Conservation (phyloP, 2,888 invertebrate genomes). For the Callimorpha dominula region DNA sequence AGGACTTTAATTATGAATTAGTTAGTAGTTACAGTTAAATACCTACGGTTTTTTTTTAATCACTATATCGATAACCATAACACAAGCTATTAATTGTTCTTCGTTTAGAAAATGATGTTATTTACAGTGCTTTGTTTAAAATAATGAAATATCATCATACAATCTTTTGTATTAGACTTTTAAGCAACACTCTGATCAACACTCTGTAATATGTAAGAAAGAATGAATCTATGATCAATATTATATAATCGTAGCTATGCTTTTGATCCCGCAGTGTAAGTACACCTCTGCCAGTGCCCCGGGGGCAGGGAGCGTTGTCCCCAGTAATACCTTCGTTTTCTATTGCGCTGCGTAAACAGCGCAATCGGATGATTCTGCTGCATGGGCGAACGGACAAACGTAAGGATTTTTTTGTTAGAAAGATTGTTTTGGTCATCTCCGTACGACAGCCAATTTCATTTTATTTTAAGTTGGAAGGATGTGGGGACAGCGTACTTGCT, state of each 20-base stretch:
- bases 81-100: too few species aligned
- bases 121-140: too few species aligned
- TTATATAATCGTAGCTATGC: not conserved
- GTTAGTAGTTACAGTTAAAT: not conserved
- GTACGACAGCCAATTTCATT: not conserved
- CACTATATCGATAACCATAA: too few species aligned
- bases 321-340: constrained; percentile 54
- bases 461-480: too few species aligned
- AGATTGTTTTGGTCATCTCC: too few species aligned
- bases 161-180: too few species aligned
- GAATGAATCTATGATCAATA: not conserved
- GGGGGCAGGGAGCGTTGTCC: constrained; percentile 28
- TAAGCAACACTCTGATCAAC: too few species aligned
- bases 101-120: too few species aligned
- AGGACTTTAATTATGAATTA: not conserved
- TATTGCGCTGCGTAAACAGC: constrained; percentile 56
- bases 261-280: constrained; percentile 27
- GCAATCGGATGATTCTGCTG: constrained; percentile 51
- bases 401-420: not conserved
- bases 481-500: too few species aligned
- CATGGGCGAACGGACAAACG: constrained; percentile 23
- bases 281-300: constrained; percentile 23
- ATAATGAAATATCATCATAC: too few species aligned
- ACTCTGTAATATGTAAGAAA: too few species aligned
- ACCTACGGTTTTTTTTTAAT: too few species aligned